These are phyloP conservation scores for Dunckerocampus dactyliophorus DNA, from an alignment of 2,113 vertebrate species.

Conservation along the genomic window DNA sequence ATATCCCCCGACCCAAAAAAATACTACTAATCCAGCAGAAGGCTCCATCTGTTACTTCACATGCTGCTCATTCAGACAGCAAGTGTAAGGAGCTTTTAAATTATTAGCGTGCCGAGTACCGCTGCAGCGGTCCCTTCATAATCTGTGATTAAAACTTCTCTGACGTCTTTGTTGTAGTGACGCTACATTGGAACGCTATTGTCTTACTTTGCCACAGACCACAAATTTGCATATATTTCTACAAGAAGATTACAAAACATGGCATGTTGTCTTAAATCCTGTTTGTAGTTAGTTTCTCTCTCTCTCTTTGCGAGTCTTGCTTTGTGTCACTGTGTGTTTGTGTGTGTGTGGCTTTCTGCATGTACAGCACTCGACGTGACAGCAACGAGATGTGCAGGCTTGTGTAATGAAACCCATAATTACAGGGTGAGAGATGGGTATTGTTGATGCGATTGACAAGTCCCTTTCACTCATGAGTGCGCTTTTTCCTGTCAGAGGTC, in stretches of 20 bases:
- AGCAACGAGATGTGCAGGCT: slow-evolving; percentile 41
- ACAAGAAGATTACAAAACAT: slow-evolving; percentile 49
- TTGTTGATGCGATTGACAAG: slow-evolving; percentile 67
- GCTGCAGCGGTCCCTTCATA: slow-evolving; percentile 27
- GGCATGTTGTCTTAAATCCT: slow-evolving; percentile 24
- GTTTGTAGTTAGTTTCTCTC: slow-evolving; percentile 27
- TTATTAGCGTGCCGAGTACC: slow-evolving; percentile 20
- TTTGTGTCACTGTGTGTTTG: neutral
- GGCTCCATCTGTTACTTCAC: slow-evolving; percentile 27
- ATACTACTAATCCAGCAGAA: slow-evolving; percentile 8
- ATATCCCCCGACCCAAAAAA: slow-evolving; percentile 6
- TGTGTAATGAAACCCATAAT: slow-evolving; percentile 69
- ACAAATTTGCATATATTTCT: slow-evolving; percentile 51
- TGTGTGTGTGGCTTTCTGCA: neutral
- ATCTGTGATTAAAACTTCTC: slow-evolving; percentile 59
- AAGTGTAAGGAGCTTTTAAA: slow-evolving; percentile 42
- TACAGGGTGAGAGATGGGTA: slow-evolving; percentile 50
- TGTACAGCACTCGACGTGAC: slow-evolving; percentile 29
- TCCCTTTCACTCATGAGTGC: slow-evolving; percentile 61
- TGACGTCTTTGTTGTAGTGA: slow-evolving; percentile 37
- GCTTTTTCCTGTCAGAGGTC: slow-evolving; percentile 56
- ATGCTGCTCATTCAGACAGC: slow-evolving; percentile 14
- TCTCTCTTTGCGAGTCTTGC: slow-evolving; percentile 1
- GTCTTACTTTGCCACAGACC: slow-evolving; percentile 22
- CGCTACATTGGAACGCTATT: slow-evolving; percentile 26